Percentiles rank a stretch among this genome's conserved stretches.
phyloP scores from a whole-genome alignment of 2,888 invertebrate species.

The Cerastis leucographa region DNA sequence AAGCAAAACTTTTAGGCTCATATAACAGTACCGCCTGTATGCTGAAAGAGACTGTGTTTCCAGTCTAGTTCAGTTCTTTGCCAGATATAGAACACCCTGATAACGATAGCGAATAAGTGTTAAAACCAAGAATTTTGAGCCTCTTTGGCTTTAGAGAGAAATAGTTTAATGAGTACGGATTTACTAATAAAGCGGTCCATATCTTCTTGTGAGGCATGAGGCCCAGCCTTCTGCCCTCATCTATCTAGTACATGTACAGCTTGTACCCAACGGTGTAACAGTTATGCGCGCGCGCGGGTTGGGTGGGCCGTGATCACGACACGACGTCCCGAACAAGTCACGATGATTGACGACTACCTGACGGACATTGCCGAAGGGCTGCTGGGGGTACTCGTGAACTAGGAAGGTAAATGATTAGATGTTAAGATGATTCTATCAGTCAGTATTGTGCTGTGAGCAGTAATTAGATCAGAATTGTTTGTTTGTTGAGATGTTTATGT shows the following conservation, averaged over 20 bases:
- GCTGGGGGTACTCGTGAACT: conserved; percentile 58
- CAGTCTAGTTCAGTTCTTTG: not conserved
- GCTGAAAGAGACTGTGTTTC: not conserved
- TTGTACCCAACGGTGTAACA: conserved; percentile 69
- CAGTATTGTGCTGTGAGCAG: conserved; percentile 43
- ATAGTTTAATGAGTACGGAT: too few relatives aligned
- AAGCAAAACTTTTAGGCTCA: too few relatives aligned
- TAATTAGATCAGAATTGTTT: conserved; percentile 54
- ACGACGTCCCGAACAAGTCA: conserved; percentile 80
- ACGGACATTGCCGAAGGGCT: conserved; percentile 70
- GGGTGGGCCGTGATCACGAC: conserved; percentile 81
- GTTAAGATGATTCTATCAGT: conserved; percentile 62
- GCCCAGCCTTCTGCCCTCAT: conserved; percentile 29
- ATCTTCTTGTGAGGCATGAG: not conserved
- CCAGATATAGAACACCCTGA: not conserved
- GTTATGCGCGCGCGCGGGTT: conserved; percentile 74
- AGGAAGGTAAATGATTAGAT: conserved; percentile 59
- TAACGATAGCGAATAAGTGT: not conserved
- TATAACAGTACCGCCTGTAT: too few relatives aligned
- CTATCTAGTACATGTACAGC: conserved; percentile 26
- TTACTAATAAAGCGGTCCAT: not conserved
- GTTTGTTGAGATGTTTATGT: conserved; percentile 6
- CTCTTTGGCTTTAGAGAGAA: not conserved
- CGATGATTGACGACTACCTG: conserved; percentile 83
- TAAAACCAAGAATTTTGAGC: not conserved